Percentiles rank a stretch among this genome's conserved stretches.
Conservation (phyloP, 2,113 vertebrate species). For the Eulemur macaco region DNA sequence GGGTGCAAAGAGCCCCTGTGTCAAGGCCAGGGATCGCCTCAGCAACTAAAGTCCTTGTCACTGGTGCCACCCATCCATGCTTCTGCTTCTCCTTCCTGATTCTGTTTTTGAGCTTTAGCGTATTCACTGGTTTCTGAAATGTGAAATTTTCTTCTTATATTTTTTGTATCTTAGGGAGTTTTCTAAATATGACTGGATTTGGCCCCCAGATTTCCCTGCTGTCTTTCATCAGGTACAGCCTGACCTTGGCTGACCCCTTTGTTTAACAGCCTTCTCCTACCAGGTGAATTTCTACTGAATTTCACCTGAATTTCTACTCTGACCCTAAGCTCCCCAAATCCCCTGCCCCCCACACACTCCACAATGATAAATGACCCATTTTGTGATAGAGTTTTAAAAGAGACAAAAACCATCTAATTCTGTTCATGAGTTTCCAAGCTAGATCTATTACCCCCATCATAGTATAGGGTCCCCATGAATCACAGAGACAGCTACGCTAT, state of each 20-base stretch:
- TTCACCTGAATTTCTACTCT: neutral
- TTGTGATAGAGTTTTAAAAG: conserved; percentile 24
- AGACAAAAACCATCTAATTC: neutral
- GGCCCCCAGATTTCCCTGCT: neutral
- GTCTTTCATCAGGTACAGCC: neutral
- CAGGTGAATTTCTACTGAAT: no score
- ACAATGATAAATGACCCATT: conserved; percentile 24
- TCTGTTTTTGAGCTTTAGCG: neutral
- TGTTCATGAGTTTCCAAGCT: neutral
- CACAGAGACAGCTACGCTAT: neutral
- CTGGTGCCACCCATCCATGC: fast-evolving
- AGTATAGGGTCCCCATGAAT: neutral
- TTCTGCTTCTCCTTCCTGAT: neutral
- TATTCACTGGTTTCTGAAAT: neutral
- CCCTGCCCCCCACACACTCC: neutral
- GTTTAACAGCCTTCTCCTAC: neutral
- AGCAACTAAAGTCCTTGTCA: neutral
- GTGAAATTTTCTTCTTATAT: neutral
- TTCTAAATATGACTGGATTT: neutral
- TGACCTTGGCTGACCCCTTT: neutral
- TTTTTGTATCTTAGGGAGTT: neutral
- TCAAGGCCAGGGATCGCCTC: neutral
- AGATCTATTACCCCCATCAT: neutral
- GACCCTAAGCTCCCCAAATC: neutral
- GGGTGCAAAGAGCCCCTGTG: neutral